Base-by-base conservation (phyloP, 1,140 invertebrate species). In the Dendrolimus punctatus region DNA sequence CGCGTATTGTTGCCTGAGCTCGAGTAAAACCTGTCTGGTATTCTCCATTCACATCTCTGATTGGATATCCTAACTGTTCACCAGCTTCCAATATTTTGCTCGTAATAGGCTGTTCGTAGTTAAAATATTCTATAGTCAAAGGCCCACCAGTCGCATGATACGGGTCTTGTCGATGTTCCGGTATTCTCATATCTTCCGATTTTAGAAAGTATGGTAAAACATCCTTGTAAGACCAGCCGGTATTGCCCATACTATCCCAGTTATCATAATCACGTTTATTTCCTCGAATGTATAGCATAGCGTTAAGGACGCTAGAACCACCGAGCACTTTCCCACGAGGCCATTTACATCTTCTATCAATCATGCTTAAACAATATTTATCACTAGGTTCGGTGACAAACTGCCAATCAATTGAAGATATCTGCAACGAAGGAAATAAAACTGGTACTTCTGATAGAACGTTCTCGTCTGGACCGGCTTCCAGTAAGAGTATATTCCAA, bases 271-370 rank as follows among this genome's bases (percentile, higher is more conserved):
- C 96, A 4, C 78, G 85, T 41, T 88, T 90, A 82, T 98, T 96
- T 0, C 96, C 96, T 39, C 96, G 85, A 0, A 96, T 90, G 63
- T 97, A 98, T 41, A 96, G 88, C 95, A 98, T 97, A 4, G 94
- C 95, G 72, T 98, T 98, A 8, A 97, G 80, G 4, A 92, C 91
- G 62, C 94, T 95, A 2, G 91, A 93, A 4, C 97, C 96, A 6
- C 96, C 96, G 5, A 96, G 73, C 40, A 93, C 92, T 78, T 93
- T 94, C 6, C 91, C 94, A 39, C 93, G 83, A 0, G 94, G 92
- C 93, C 93, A 94, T 55, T 90, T 90, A 57, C 93, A 93, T 39
- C 85, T 77, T 9, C 85, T 71, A 10, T 88, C 85, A 48, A 84
- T 80, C 91, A 93, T 92, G 39, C 88, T 90, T 58, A 91, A 68